Percentiles rank a stretch among this genome's conserved stretches.
Conservation (phyloP, 2,797 vertebrate species). For the Halcyon smyrnensis region DNA sequence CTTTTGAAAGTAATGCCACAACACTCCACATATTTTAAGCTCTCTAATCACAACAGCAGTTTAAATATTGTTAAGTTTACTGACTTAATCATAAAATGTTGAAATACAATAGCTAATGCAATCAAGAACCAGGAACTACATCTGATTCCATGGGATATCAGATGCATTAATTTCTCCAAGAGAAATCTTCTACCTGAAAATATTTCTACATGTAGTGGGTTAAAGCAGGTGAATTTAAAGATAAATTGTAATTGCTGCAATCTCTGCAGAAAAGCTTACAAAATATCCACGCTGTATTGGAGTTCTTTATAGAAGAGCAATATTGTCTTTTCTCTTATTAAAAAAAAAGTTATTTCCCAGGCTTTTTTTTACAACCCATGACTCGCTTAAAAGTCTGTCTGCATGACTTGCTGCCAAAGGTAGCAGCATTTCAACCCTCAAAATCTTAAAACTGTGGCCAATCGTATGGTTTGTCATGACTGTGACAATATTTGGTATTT, state of each 20-base stretch:
- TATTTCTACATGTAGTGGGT: neutral
- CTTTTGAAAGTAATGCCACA: slow-evolving; percentile 13
- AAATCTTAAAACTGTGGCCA: slow-evolving; percentile 26
- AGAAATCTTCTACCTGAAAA: neutral
- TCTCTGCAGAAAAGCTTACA: neutral
- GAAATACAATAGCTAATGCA: slow-evolving; percentile 37
- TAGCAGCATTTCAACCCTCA: neutral
- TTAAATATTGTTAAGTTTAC: slow-evolving; percentile 59
- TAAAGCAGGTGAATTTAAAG: slow-evolving; percentile 10
- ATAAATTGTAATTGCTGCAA: neutral
- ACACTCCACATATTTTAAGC: slow-evolving; percentile 6
- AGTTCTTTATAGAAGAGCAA: neutral
- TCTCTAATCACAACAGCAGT: slow-evolving; percentile 43
- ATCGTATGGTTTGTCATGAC: neutral
- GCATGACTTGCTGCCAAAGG: neutral
- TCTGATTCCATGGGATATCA: neutral
- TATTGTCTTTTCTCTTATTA: neutral
- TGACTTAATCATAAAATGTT: slow-evolving; percentile 64
- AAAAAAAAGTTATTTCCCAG: neutral
- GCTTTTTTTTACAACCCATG: neutral
- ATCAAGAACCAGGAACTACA: slow-evolving; percentile 35
- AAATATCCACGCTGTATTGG: neutral
- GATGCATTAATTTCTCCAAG: neutral
- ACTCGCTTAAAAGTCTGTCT: neutral
- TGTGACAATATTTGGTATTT: slow-evolving; percentile 13